phyloP scores from a whole-genome alignment of 1,140 invertebrate genomes.

The Protaetia brevitarsis region DNA sequence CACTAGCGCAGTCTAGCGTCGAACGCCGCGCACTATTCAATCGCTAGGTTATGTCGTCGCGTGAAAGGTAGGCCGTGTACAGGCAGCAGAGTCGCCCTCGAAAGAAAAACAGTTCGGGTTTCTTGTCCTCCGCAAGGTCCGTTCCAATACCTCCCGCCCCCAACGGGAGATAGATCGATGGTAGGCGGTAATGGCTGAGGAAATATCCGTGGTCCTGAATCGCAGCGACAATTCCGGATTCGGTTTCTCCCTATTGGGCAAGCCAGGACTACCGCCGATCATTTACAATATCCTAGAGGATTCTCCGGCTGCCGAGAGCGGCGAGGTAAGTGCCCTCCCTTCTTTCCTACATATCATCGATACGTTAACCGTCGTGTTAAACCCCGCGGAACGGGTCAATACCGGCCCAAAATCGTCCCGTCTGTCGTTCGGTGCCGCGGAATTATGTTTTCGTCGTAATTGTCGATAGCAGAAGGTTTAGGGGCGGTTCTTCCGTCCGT shows the following conservation, averaged over 20 bases:
- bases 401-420: too few species aligned
- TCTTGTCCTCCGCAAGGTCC: neutral
- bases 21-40: slow-evolving; percentile 27
- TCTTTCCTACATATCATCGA: neutral
- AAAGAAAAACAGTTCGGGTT: neutral
- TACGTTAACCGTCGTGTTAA: too few species aligned
- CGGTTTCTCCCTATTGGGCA: slow-evolving; percentile 84
- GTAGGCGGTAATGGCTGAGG: slow-evolving; percentile 73
- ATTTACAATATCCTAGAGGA: slow-evolving; percentile 90
- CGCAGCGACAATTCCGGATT: slow-evolving; percentile 80
- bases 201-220: slow-evolving; percentile 78
- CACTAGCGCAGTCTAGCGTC: slow-evolving; percentile 31
- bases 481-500: too few species aligned
- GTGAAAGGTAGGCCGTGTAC: slow-evolving; percentile 36
- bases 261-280: slow-evolving; percentile 83
- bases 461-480: too few species aligned
- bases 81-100: too few species aligned
- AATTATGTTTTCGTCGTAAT: too few species aligned
- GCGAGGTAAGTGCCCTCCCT: slow-evolving; percentile 67
- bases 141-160: neutral
- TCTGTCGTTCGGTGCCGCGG: too few species aligned
- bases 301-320: slow-evolving; percentile 83
- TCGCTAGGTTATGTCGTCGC: slow-evolving; percentile 42
- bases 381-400: too few species aligned
- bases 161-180: neutral